Evolutionary conservation across 1,140 invertebrate genomes (phyloP), one percentile per base, ranked within the genome.

Genomic region (Cydia fagiglandana): DNA sequence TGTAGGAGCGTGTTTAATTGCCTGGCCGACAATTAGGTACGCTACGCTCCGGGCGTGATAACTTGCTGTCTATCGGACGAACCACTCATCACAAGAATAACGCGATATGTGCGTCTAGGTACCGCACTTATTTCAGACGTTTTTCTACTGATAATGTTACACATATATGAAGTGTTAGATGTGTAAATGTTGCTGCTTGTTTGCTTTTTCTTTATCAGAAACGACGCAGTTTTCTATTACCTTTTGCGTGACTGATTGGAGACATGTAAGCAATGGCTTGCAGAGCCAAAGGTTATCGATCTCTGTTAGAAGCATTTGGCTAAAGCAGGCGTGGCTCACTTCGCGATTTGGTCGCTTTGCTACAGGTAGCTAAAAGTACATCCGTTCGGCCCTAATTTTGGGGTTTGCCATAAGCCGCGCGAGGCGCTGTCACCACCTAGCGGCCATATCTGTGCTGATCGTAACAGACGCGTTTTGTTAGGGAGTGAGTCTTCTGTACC

Each of bases 1-100:
- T 45, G 66, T 70, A 20, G 5, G 81, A 79, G 76, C 66, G 73
- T 80, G 81, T 84, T 83, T 85, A 88, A 89, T 89, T 86, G 85
- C 82, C 81, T 81, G 82, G 81, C 81, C 83, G 80, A 86, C 84
- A 86, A 88, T 87, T 86, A n/a, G n/a, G n/a, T n/a, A 88, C 85
- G 81, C 74, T 85, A 88, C 85, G 81, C 75, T 80, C 77, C 82
- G 86, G 85, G 85, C 84, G 80, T 84, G 82, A 81, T 83, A 82
- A 85, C 78, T 81, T 77, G 74, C 81, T 86, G 83, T 85, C 85
- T 87, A 86, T 84, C 84, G 66, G 24, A 70, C n/a, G 34, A 9
- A 10, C 7, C 50, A 17, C n/a, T n/a, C 50, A 53, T n/a, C 13
- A 53, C 50, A 53, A 53, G 15, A 53, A 17, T 6, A 53, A 53